Evolutionary conservation across 1,140 invertebrate genomes (phyloP), one percentile per base, ranked within the genome.

Genomic region (Matsumurasca onukii): DNA sequence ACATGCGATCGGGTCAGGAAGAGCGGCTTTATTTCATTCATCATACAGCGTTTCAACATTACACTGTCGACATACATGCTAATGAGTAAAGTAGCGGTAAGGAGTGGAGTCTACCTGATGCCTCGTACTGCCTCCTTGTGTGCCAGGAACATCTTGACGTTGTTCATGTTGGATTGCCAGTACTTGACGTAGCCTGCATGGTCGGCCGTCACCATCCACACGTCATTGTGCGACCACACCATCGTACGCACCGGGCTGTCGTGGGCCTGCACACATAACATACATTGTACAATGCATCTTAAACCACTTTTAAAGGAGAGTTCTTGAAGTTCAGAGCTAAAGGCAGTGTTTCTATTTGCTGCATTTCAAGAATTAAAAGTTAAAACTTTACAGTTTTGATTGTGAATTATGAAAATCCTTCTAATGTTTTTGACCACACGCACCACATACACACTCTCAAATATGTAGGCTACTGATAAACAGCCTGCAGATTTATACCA

Each of bases 121-220:
- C 96, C 97, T 80, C 98, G 88, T 75, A 99, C 91, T 70, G 98
- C 92, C 86, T 99, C 98, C 88, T 99, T 99, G 82, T 99, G 98
- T 31, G 97, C 98, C 84, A 99, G 97, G 86, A 97, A 99, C 95
- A 99, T 98, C 87, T 99, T 99, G 22, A 99, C 98, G 84, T 99
- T 99, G 84, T 99, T 99, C 98, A 99, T 99, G 82, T 99, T 99
- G 73, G 95, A 97, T 85, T 99, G 98, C 98, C 98, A 99, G 83
- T 99, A 99, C 78, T 99, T 99, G 51, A 99, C 95, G 79, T 95
- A 99, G 31, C 98, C 98, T 55, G 91, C 90, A 79, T 99, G 96
- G 83, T 99, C 98, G 13, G 94, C 98, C 0, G 98, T 99, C 49
- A 99, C 92, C 95, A 99, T 98, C 98, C 98, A 99, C 73, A 92